Conservation (phyloP, 2,888 invertebrate species). For the Lochmaea crataegi region DNA sequence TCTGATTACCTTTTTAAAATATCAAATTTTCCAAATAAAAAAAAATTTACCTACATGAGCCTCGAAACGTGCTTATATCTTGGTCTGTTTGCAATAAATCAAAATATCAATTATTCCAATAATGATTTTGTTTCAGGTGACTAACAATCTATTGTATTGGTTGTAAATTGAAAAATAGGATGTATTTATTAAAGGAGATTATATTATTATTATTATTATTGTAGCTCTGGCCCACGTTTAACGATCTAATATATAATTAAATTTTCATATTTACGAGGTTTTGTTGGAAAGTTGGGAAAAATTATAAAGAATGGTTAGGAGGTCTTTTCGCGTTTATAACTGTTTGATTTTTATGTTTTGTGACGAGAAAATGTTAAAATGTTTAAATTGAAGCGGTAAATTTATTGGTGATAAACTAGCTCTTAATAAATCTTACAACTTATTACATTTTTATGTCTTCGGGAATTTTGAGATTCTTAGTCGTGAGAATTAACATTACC, state of each 20-base stretch:
- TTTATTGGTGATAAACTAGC: no score
- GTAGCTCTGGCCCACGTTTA: no score
- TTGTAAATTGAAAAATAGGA: neutral
- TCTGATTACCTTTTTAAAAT: conserved; percentile 3
- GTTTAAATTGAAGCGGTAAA: no score
- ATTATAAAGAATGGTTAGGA: no score
- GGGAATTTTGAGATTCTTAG: no score
- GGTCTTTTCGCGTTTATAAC: no score
- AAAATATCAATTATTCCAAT: conserved; percentile 29
- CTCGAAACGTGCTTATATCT: conserved; percentile 24
- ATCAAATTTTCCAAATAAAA: neutral
- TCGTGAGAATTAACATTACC: no score
- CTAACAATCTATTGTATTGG: conserved; percentile 18
- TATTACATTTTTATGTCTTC: no score
- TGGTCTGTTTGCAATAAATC: conserved; percentile 23
- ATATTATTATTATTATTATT: no score
- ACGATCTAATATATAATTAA: neutral
- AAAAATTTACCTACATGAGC: conserved; percentile 22
- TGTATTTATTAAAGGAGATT: conserved; percentile 49
- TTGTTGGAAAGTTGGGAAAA: neutral
- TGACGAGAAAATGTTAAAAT: no score
- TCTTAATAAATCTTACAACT: no score
- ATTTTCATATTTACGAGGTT: neutral
- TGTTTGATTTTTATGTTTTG: no score
- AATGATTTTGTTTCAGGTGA: conserved; percentile 33